These are phyloP conservation scores for Orchestes rusci DNA, from an alignment of 2,888 invertebrate species.

Conservation along the genomic window DNA sequence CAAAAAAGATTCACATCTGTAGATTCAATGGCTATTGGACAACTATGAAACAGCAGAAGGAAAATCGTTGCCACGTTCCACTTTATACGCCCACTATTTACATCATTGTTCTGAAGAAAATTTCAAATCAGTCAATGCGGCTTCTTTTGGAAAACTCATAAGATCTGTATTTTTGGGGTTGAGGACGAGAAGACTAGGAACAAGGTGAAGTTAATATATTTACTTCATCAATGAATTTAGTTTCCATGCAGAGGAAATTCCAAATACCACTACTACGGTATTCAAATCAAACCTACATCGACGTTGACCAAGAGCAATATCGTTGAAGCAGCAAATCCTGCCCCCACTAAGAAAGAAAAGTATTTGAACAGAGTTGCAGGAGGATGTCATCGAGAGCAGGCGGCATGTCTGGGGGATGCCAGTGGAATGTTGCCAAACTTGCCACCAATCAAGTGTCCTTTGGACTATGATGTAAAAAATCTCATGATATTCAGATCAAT, in stretches of 20 bases:
- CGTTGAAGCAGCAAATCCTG: constrained; percentile 40
- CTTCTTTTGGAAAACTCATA: constrained; percentile 98
- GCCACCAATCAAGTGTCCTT: constrained; percentile 63
- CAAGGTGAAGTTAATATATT: no score
- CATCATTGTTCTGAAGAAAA: constrained; percentile 90
- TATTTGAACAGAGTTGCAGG: constrained; percentile 36
- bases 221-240: no score
- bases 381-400: constrained; percentile 46
- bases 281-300: constrained; percentile 87
- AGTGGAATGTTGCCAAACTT: constrained; percentile 72
- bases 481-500: constrained; percentile 57
- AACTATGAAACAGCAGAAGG: constrained; percentile 98
- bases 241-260: constrained; percentile 91
- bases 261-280: constrained; percentile 99
- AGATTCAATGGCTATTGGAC: constrained; percentile 92
- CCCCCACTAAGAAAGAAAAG: constrained; percentile 41
- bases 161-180: constrained; percentile 96
- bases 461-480: constrained; percentile 65
- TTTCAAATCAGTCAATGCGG: constrained; percentile 97
- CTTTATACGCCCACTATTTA: constrained; percentile 94
- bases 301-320: constrained; percentile 59
- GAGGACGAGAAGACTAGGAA: constrained; percentile 89
- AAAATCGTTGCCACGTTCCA: constrained; percentile 69
- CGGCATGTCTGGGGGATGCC: constrained; percentile 78
- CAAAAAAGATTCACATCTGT: no score